Evolutionary conservation across 2,888 invertebrate genomes (phyloP), one percentile per base, ranked within the genome.

Genomic region (Molorchus minor): DNA sequence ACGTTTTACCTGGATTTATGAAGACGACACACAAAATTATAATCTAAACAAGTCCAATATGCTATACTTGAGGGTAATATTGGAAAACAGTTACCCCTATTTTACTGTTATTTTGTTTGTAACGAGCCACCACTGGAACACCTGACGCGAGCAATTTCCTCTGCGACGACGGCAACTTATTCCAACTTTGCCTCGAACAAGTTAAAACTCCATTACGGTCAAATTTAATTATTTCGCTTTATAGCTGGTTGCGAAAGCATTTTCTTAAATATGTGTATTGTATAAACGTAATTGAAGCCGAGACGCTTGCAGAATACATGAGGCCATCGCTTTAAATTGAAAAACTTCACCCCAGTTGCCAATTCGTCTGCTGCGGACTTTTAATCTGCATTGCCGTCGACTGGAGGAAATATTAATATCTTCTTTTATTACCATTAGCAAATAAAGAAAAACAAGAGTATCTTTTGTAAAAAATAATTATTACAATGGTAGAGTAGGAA

Each of bases 151-250:
- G 56, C 51, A 62, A 62, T 62, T 53, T 62, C 40, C 40, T 46
- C n/a, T 40, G 46, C 25, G 25, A 25, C 30, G 13, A 41, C 19
- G 35, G 17, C 56, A 65, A 63, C 63, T 65, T 58, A 60, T 56
- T 61, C 56, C 51, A 61, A 61, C 59, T 63, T 52, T 51, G 49
- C 44, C 12, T 19, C 19, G 52, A 66, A 64, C 64, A 65, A 69
- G 63, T 67, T 66, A 67, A 68, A 68, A 69, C 66, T 69, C 67
- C 67, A 66, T 69, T 69, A 62, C 62, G 61, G 66, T 64, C 68
- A 62, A 70, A 70, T 70, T 68, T 69, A 70, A 70, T 70, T 70
- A 70, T 70, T 70, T 70, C 61, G 62, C 66, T 69, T 63, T 60
- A 61, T 67, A 64, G 61, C 67, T 57, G 61, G 67, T 67, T 52